phyloP scores from a whole-genome alignment of 2,113 vertebrate species.

The Poicephalus meyeri region DNA sequence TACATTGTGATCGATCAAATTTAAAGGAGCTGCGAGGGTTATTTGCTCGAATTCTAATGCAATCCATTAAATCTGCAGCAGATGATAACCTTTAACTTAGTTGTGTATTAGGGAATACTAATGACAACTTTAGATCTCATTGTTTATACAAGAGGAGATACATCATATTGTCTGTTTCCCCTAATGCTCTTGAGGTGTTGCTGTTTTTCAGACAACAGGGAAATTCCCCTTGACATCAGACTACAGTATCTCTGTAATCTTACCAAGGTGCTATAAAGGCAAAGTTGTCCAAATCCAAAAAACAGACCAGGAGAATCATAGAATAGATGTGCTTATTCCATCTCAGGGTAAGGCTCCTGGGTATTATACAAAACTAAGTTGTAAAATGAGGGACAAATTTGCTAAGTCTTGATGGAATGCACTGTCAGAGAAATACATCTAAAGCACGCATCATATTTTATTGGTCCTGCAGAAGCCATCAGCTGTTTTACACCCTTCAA shows the following conservation, averaged over 20 bases:
- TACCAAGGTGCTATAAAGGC: neutral
- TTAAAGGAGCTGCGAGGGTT: slow-evolving; percentile 71
- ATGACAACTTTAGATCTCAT: slow-evolving; percentile 62
- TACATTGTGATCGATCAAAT: slow-evolving; percentile 75
- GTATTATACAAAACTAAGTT: neutral
- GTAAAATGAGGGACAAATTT: neutral
- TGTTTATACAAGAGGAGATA: slow-evolving; percentile 65
- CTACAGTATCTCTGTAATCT: neutral
- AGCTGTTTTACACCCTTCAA: neutral
- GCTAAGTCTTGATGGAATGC: neutral
- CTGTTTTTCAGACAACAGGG: neutral
- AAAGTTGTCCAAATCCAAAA: neutral
- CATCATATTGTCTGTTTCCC: slow-evolving; percentile 64
- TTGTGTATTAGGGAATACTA: slow-evolving; percentile 69
- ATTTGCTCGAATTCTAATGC: slow-evolving; percentile 73
- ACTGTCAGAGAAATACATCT: neutral
- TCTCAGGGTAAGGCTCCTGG: neutral
- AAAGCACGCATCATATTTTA: neutral
- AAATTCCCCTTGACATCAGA: neutral
- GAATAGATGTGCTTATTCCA: neutral
- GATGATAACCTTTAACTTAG: slow-evolving; percentile 74
- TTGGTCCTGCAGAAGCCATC: neutral
- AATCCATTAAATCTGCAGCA: slow-evolving; percentile 73
- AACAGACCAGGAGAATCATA: neutral
- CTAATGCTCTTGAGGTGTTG: neutral